Conservation (phyloP, 2,797 vertebrate species). For the Valencia hispanica region DNA sequence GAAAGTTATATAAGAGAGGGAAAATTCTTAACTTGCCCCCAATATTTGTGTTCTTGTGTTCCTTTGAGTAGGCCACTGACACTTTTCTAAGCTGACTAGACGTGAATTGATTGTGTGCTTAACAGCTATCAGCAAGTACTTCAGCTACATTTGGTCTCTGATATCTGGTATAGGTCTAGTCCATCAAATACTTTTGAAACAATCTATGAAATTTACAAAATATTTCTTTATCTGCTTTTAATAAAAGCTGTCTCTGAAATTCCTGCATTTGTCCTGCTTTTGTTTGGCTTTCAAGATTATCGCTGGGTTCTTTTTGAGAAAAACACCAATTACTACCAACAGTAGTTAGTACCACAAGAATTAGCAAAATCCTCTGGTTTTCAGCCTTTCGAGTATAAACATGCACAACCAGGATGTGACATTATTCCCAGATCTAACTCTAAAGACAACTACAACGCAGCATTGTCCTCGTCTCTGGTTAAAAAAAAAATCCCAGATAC, state of each 20-base stretch:
- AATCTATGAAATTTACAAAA: not conserved
- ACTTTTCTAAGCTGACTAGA: too few species aligned
- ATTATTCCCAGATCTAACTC: not conserved
- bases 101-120: too few species aligned
- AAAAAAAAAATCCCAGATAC: not conserved
- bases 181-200: not conserved
- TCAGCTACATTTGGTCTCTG: too few species aligned
- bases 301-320: not conserved
- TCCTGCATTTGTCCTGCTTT: not conserved
- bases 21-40: too few species aligned
- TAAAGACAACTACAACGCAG: not conserved
- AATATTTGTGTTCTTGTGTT: too few species aligned
- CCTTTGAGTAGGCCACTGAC: too few species aligned
- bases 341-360: not conserved
- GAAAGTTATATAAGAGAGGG: too few species aligned
- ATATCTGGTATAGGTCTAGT: too few species aligned
- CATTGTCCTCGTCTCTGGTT: not conserved
- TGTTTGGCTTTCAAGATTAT: not conserved
- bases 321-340: not conserved
- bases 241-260: not conserved
- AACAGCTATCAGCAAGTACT: too few species aligned
- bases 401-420: not conserved
- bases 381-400: not conserved
- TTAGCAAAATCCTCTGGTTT: not conserved
- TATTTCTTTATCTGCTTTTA: not conserved